phyloP scores from a whole-genome alignment of 2,113 vertebrate species.

The Lynx canadensis region DNA sequence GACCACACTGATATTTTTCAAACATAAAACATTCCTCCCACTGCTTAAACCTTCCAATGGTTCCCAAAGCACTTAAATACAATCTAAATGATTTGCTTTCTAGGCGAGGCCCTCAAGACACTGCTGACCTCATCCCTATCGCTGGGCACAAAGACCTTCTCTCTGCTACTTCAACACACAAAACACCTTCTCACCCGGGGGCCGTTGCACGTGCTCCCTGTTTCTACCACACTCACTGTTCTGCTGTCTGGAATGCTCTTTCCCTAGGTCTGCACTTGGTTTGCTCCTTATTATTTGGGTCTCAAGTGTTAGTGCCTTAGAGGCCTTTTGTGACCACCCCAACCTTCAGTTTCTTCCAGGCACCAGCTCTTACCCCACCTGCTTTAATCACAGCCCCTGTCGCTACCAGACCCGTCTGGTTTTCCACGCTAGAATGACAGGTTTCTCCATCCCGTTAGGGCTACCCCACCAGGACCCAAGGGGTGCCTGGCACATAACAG shows the following conservation, averaged over 20 bases:
- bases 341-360: neutral
- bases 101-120: neutral
- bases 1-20: neutral
- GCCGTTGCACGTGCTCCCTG: neutral
- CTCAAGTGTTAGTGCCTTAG: neutral
- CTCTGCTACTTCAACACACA: neutral
- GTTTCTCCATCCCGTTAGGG: neutral
- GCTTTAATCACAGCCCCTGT: neutral
- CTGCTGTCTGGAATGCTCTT: neutral
- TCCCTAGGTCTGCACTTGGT: neutral
- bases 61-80: neutral
- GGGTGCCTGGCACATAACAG: neutral
- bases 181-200: neutral
- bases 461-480: neutral
- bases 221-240: no score
- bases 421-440: neutral
- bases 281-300: neutral
- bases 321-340: neutral
- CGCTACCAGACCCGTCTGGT: neutral
- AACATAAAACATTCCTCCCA: neutral
- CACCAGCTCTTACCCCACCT: neutral
- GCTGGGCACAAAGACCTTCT: neutral
- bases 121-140: neutral
- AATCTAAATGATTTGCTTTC: neutral
- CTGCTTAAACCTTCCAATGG: neutral